Evolutionary conservation across 2,113 vertebrate species (phyloP).

Genomic region (Struthio camelus): DNA sequence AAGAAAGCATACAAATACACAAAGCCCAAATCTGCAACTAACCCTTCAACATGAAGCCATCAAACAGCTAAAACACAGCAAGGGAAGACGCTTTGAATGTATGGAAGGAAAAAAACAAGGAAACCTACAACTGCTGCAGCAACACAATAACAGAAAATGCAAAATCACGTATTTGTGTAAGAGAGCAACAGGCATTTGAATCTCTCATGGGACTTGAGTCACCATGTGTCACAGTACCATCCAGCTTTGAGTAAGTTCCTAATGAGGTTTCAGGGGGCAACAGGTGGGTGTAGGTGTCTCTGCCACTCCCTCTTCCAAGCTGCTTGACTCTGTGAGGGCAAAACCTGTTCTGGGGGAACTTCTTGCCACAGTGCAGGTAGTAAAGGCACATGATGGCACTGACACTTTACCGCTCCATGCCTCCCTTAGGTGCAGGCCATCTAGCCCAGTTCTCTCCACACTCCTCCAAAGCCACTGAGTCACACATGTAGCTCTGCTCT

Average conservation of each 20-base stretch:
- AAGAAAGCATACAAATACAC: background rate
- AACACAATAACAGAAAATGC: background rate
- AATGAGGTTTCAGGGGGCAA: background rate
- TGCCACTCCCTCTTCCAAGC: background rate
- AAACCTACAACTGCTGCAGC: background rate
- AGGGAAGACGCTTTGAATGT: background rate
- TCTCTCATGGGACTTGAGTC: background rate
- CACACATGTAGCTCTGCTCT: background rate
- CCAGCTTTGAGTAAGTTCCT: background rate
- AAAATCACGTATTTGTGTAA: background rate
- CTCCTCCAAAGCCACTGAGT: background rate
- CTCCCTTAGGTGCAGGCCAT: fast-evolving
- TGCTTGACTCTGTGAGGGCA: background rate
- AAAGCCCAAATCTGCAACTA: background rate
- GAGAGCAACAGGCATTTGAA: background rate
- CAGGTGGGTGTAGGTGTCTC: background rate
- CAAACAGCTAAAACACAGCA: background rate
- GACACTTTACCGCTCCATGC: background rate
- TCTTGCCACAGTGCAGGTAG: background rate
- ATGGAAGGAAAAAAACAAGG: background rate
- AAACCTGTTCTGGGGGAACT: background rate
- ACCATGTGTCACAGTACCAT: background rate
- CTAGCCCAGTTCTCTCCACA: background rate
- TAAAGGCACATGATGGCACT: background rate
- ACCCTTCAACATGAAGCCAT: background rate